phyloP scores from a whole-genome alignment of 2,113 vertebrate species.

The Caranx ignobilis region DNA sequence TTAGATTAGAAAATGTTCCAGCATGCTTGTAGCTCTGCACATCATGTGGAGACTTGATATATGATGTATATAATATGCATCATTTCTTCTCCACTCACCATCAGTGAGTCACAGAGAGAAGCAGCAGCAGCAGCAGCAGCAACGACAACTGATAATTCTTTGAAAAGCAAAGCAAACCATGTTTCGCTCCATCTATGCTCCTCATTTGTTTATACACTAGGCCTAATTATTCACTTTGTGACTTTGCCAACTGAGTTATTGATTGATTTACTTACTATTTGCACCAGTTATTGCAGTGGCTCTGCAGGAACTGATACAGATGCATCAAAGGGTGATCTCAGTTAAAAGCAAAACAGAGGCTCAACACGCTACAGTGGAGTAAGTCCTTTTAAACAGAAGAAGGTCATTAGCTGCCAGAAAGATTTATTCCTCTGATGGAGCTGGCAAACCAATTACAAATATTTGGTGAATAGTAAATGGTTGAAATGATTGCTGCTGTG shows the following conservation, averaged over 20 bases:
- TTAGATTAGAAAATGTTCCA: conserved; percentile 8
- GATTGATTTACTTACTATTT: neutral
- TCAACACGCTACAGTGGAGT: neutral
- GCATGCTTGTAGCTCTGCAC: neutral
- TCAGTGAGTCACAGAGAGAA: neutral
- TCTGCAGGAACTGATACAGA: neutral
- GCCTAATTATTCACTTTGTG: neutral
- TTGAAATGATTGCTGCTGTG: neutral
- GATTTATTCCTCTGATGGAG: neutral
- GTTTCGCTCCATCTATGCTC: neutral
- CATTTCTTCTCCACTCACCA: neutral
- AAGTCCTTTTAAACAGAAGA: neutral
- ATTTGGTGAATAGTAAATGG: neutral
- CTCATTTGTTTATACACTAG: neutral
- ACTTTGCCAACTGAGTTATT: neutral
- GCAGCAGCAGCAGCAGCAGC: neutral
- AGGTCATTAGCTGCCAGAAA: neutral
- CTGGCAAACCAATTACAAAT: neutral
- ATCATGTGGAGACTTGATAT: neutral
- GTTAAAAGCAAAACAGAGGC: neutral
- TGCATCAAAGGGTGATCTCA: conserved; percentile 8
- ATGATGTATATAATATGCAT: neutral
- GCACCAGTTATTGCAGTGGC: neutral
- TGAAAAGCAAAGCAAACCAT: neutral
- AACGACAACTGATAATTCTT: neutral